Conservation (phyloP, 2,113 vertebrate species). For the Gymnarchus niloticus region DNA sequence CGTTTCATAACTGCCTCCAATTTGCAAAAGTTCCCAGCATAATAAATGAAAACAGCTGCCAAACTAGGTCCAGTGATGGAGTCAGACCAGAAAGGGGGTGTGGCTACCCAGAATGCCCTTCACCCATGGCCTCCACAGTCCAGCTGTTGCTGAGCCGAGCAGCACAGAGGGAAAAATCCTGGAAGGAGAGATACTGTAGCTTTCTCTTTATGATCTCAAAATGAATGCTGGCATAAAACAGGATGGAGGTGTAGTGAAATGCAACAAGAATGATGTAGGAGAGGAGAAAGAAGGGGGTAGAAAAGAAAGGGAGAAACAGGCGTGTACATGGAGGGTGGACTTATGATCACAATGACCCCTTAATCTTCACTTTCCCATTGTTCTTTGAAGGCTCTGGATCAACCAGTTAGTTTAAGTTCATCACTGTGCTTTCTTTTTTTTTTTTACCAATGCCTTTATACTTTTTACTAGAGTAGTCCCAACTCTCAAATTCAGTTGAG, state of each 20-base stretch:
- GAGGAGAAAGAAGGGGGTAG: background rate
- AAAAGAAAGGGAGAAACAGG: background rate
- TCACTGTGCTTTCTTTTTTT: background rate
- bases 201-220: slow-evolving; percentile 86
- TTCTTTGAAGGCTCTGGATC: background rate
- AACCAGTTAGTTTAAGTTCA: background rate
- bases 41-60: slow-evolving; percentile 1
- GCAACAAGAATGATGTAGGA: background rate
- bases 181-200: slow-evolving; percentile 79
- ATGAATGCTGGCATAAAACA: slow-evolving; percentile 81
- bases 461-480: background rate
- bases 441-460: background rate
- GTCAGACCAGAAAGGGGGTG: background rate
- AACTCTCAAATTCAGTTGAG: background rate
- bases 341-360: background rate
- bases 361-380: background rate
- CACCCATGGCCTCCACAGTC: slow-evolving; percentile 81
- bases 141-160: slow-evolving; percentile 83
- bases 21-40: background rate
- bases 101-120: slow-evolving; percentile 38
- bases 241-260: slow-evolving; percentile 56
- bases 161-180: slow-evolving; percentile 82
- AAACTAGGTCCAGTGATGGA: background rate
- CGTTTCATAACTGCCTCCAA: background rate
- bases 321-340: background rate